These are phyloP conservation scores for Microcebus tavaratra DNA, from an alignment of 2,113 vertebrate species.

Conservation along the genomic window DNA sequence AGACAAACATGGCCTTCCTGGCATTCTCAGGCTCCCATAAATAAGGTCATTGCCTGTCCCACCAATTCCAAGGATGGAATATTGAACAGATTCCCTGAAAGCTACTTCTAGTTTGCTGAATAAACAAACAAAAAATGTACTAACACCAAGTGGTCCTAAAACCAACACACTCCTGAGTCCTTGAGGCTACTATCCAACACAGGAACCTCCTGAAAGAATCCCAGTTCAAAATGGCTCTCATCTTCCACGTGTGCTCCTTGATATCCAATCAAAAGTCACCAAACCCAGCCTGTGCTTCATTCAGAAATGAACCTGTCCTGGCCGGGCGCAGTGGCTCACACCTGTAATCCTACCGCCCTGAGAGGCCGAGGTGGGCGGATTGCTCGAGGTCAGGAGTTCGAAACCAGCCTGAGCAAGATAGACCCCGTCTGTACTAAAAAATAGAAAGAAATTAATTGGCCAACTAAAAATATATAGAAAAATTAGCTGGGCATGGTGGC, in stretches of 20 bases:
- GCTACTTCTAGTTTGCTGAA: slow-evolving; percentile 29
- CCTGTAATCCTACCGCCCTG: no score
- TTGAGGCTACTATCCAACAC: background rate
- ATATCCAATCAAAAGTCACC: background rate
- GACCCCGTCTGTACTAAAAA: no score
- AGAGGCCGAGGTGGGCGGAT: no score
- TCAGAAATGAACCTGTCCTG: background rate
- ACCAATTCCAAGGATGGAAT: background rate
- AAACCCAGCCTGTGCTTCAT: background rate
- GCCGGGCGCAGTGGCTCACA: no score
- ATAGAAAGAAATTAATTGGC: no score
- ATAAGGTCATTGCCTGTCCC: background rate
- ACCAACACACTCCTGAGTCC: background rate
- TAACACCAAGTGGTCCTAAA: background rate
- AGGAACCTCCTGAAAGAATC: background rate
- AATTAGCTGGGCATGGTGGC: no score
- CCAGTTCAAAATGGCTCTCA: background rate
- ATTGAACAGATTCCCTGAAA: slow-evolving; percentile 16
- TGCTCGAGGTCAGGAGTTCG: no score
- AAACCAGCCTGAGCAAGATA: no score
- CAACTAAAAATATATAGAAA: no score
- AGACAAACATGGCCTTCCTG: background rate
- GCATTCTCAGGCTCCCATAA: background rate
- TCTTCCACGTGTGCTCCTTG: background rate
- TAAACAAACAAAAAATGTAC: background rate